Evolutionary conservation across 2,113 vertebrate species (phyloP).

Genomic region (Semnornis frantzii): DNA sequence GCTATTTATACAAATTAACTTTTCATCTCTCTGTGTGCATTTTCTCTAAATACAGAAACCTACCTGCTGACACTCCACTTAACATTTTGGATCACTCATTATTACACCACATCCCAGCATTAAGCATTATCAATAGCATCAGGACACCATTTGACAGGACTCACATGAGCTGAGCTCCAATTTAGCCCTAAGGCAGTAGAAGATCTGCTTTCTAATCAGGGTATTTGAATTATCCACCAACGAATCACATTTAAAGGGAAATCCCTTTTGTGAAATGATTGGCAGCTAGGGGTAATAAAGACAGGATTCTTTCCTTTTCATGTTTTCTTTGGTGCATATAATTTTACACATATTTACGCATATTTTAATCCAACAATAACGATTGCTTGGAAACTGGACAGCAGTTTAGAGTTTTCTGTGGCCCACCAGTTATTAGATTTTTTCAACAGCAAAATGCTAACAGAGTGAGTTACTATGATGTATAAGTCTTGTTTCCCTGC

Average conservation of each 20-base stretch:
- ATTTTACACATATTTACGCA: background rate
- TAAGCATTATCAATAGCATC: background rate
- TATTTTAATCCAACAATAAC: background rate
- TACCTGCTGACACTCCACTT: background rate
- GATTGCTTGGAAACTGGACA: background rate
- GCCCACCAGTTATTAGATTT: background rate
- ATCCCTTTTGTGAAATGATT: background rate
- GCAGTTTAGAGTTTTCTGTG: background rate
- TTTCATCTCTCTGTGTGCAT: background rate
- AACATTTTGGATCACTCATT: background rate
- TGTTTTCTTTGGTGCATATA: background rate
- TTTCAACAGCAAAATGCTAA: no score
- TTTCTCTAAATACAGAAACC: background rate
- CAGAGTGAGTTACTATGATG: background rate
- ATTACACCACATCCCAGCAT: background rate
- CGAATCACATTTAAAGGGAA: background rate
- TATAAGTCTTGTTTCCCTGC: background rate
- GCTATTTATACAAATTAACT: background rate
- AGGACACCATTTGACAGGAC: background rate
- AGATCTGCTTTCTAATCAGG: background rate
- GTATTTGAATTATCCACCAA: background rate
- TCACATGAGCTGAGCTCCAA: background rate
- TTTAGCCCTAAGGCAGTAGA: background rate
- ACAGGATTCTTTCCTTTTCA: background rate
- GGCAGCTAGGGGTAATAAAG: background rate